Percentiles rank a stretch among this genome's conserved stretches.
Conservation (phyloP, 2,888 invertebrate species). For the Vandiemenella viatica region DNA sequence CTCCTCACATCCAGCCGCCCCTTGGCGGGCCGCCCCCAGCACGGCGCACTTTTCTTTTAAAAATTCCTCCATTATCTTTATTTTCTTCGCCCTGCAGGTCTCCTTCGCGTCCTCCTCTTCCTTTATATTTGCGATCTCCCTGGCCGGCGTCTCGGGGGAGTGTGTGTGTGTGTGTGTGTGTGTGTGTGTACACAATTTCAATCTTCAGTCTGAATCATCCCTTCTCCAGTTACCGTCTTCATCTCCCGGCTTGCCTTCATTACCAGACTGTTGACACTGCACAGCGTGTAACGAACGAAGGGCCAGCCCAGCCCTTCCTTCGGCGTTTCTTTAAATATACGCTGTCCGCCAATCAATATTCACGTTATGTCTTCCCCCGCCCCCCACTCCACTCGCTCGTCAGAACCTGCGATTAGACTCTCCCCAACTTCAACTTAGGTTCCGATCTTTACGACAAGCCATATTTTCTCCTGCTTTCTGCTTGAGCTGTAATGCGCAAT, state of each 20-base stretch:
- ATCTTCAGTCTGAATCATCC: conserved; percentile 13
- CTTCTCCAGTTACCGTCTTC: not conserved
- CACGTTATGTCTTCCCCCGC: too few relatives aligned
- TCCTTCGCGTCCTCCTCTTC: too few relatives aligned
- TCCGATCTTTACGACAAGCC: too few relatives aligned
- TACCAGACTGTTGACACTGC: conserved; percentile 9
- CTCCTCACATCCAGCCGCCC: too few relatives aligned
- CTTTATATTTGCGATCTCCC: not conserved
- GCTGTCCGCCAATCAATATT: not conserved
- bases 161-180: not conserved
- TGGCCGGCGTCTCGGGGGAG: not conserved
- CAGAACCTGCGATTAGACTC: too few relatives aligned
- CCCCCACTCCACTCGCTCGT: too few relatives aligned
- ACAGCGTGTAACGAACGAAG: not conserved
- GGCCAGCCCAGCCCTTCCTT: not conserved
- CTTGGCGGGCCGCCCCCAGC: not conserved
- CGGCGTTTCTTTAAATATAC: not conserved
- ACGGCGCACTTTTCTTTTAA: conserved; percentile 3
- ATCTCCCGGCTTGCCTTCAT: conserved; percentile 6
- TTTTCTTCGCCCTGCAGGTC: not conserved
- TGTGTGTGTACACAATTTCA: conserved; percentile 14
- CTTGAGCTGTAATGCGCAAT: too few relatives aligned
- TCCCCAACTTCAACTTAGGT: too few relatives aligned
- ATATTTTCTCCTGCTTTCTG: too few relatives aligned
- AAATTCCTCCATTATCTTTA: not conserved